These are phyloP conservation scores for Nephrotoma appendiculata DNA, from an alignment of 2,888 invertebrate genomes.

Conservation along the genomic window DNA sequence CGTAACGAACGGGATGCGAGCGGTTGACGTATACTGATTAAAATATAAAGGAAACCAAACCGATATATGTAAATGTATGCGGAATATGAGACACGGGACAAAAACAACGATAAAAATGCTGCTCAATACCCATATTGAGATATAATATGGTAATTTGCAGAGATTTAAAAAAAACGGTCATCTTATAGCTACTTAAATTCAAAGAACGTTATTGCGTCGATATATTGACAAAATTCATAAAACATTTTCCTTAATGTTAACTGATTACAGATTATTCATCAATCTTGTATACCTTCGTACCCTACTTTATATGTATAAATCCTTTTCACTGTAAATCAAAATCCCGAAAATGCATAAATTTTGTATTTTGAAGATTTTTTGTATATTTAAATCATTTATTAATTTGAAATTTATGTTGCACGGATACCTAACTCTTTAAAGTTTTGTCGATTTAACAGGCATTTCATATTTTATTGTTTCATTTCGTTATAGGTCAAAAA, in stretches of 20 bases:
- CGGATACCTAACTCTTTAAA: too few species aligned
- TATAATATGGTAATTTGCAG: background rate
- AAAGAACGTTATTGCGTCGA: background rate
- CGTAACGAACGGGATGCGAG: background rate
- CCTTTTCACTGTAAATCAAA: too few species aligned
- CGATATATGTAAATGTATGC: background rate
- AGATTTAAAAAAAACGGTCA: background rate
- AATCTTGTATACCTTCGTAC: background rate
- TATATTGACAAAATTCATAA: background rate
- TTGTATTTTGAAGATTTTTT: too few species aligned
- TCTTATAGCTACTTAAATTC: background rate
- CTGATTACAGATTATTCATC: background rate
- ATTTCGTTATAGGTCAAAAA: too few species aligned
- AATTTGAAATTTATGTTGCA: too few species aligned
- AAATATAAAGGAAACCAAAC: background rate
- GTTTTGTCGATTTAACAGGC: too few species aligned
- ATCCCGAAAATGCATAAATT: too few species aligned
- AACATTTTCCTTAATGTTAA: background rate
- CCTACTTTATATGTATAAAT: too few species aligned
- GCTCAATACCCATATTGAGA: background rate
- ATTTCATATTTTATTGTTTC: too few species aligned
- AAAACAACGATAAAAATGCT: background rate
- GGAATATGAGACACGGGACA: background rate
- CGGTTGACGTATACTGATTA: background rate
- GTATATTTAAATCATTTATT: too few species aligned